A percentile compares a stretch with the other conserved stretches of the same genome.
Conservation (phyloP, 2,113 vertebrate genomes). For the Tautogolabrus adspersus region DNA sequence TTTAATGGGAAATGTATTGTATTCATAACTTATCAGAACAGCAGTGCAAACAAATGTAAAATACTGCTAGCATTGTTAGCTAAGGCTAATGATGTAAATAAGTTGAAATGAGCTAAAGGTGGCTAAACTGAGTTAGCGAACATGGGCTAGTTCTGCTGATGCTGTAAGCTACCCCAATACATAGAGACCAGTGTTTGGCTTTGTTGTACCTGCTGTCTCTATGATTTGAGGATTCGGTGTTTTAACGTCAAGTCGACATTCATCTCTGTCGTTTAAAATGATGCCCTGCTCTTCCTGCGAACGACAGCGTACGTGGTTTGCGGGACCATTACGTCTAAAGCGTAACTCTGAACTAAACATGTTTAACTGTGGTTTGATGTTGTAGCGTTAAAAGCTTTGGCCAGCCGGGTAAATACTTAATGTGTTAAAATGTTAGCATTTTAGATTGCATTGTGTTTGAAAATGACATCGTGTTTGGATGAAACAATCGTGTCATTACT, state of each 20-base stretch:
- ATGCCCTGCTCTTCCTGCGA: background rate
- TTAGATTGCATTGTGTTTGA: background rate
- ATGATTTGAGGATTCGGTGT: background rate
- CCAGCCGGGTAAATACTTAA: too few species aligned
- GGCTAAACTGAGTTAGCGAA: conserved; percentile 60
- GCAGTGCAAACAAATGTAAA: too few species aligned
- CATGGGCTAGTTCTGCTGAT: conserved; percentile 23
- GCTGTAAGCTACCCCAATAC: conserved; percentile 26
- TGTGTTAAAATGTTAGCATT: too few species aligned
- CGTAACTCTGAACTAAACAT: conserved; percentile 7
- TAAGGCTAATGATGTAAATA: background rate
- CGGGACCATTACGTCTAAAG: conserved; percentile 1
- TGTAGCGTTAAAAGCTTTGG: too few species aligned
- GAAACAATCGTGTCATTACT: background rate
- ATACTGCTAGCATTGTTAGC: background rate
- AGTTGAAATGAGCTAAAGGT: conserved; percentile 44
- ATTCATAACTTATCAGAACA: rapidly evolving
- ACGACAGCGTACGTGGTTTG: background rate
- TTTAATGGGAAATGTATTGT: rapidly evolving
- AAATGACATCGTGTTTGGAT: too few species aligned
- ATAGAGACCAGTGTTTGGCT: background rate
- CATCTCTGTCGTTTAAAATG: too few species aligned
- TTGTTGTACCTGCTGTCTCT: background rate
- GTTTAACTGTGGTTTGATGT: background rate
- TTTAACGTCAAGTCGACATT: background rate